phyloP scores from a whole-genome alignment of 1,140 invertebrate species.

The Zaprionus lachaisei region DNA sequence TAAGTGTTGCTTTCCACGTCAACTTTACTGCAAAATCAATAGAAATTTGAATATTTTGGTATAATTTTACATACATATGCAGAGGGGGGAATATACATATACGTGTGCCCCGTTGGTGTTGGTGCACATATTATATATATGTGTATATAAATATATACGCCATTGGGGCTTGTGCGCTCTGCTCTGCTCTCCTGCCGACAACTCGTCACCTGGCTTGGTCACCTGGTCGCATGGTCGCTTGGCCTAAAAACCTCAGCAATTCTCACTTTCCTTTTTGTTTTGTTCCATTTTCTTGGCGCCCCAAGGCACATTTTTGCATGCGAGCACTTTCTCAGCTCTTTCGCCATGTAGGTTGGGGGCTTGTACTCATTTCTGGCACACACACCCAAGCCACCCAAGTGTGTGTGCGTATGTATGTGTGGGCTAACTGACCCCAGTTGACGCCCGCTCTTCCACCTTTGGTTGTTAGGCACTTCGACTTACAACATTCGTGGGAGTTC shows the following conservation, averaged over 20 bases:
- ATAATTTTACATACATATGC: constrained; percentile 62
- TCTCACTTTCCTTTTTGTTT: constrained; percentile 68
- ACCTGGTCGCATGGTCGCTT: constrained; percentile 55
- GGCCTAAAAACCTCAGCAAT: constrained; percentile 69
- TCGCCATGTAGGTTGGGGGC: constrained; percentile 26
- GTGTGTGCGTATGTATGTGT: constrained; percentile 14
- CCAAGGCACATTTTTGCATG: constrained; percentile 65
- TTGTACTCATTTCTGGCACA: constrained; percentile 22
- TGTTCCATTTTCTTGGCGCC: constrained; percentile 47
- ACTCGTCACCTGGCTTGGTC: constrained; percentile 10
- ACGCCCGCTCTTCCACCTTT: constrained; percentile 18
- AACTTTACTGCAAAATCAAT: constrained; percentile 71
- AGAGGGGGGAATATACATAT: constrained; percentile 12
- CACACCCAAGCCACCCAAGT: neutral
- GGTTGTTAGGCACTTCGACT: constrained; percentile 28
- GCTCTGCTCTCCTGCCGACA: constrained; percentile 23
- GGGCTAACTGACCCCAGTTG: constrained; percentile 28
- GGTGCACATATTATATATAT: constrained; percentile 21
- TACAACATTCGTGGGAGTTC: constrained; percentile 59
- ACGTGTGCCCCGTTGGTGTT: neutral
- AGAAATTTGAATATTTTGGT: constrained; percentile 83
- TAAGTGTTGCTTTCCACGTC: constrained; percentile 68
- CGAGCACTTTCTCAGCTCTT: constrained; percentile 70
- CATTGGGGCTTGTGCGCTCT: constrained; percentile 64
- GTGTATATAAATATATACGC: constrained; percentile 59